Evolutionary conservation across 2,888 invertebrate genomes (phyloP).

Genomic region (Ectemnius continuus): DNA sequence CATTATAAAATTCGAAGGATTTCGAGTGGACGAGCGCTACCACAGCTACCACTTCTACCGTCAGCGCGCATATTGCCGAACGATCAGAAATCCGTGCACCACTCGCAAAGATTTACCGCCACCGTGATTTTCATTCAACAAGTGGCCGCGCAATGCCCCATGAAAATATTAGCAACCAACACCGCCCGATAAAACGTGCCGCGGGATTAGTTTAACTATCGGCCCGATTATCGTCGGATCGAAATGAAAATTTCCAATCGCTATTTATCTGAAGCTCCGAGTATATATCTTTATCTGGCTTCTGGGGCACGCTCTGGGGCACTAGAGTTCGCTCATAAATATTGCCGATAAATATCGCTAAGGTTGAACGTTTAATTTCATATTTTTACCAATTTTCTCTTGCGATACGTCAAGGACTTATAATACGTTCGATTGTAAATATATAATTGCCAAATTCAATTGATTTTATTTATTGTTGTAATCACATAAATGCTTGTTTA

Average conservation of each 20-base stretch:
- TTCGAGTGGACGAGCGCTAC: neutral
- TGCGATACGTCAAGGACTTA: neutral
- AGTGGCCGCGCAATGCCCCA: constrained; percentile 23
- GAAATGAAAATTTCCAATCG: neutral
- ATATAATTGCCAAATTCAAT: no score
- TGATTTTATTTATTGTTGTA: neutral
- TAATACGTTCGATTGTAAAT: no score
- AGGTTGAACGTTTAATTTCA: neutral
- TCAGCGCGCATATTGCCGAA: constrained; percentile 1
- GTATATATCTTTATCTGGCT: neutral
- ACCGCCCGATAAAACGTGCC: neutral
- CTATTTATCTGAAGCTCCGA: no score
- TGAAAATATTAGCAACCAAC: constrained; percentile 12
- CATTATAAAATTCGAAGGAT: no score
- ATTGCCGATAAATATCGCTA: neutral
- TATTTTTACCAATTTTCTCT: neutral
- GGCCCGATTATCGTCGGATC: neutral
- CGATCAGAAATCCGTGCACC: neutral
- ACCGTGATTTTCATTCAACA: constrained; percentile 31
- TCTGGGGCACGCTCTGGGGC: neutral
- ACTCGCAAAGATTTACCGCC: neutral
- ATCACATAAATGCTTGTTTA: neutral
- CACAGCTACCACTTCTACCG: neutral
- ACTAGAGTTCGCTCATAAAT: neutral
- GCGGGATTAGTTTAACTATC: constrained; percentile 6